These are phyloP conservation scores for Rotaria magnacalcarata DNA, from an alignment of 2,888 invertebrate genomes.

Conservation along the genomic window DNA sequence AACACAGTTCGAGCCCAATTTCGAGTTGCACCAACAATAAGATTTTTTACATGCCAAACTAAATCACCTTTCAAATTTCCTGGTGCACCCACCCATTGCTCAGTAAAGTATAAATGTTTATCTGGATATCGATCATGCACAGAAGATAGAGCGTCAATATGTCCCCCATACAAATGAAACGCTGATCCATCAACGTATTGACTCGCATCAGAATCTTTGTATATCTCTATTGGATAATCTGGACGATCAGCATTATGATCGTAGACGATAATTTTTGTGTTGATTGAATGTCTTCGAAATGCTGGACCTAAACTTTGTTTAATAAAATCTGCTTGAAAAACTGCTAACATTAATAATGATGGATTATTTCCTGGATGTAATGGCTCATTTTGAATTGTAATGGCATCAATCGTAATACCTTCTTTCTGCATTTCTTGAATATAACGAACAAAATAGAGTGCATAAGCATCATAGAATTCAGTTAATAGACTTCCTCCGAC, in stretches of 20 bases:
- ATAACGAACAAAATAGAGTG: constrained; percentile 47
- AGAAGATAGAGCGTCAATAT: constrained; percentile 28
- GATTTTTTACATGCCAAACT: constrained; percentile 47
- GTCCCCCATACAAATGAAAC: constrained; percentile 48
- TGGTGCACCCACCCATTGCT: constrained; percentile 47
- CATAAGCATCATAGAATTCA: constrained; percentile 44
- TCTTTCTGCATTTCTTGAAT: constrained; percentile 47
- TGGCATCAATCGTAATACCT: constrained; percentile 47
- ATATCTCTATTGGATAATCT: constrained; percentile 46
- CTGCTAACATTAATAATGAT: constrained; percentile 46
- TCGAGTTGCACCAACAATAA: constrained; percentile 47
- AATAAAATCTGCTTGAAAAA: constrained; percentile 44
- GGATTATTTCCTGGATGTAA: constrained; percentile 47
- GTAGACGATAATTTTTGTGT: constrained; percentile 47
- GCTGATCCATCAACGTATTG: constrained; percentile 47
- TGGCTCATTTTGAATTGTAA: constrained; percentile 48
- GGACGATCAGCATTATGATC: constrained; percentile 48
- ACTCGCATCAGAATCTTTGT: constrained; percentile 46
- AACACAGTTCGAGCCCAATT: constrained; percentile 46
- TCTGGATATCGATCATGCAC: constrained; percentile 46
- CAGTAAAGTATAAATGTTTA: constrained; percentile 48
- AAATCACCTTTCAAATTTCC: constrained; percentile 43
- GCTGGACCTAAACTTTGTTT: constrained; percentile 46
- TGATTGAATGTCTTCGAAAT: constrained; percentile 44
- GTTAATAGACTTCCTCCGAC: constrained; percentile 43